A percentile compares a stretch with the other conserved stretches of the same genome.
These are phyloP conservation scores for Drosophila insularis DNA, from an alignment of 1,140 invertebrate genomes.

Conservation along the genomic window DNA sequence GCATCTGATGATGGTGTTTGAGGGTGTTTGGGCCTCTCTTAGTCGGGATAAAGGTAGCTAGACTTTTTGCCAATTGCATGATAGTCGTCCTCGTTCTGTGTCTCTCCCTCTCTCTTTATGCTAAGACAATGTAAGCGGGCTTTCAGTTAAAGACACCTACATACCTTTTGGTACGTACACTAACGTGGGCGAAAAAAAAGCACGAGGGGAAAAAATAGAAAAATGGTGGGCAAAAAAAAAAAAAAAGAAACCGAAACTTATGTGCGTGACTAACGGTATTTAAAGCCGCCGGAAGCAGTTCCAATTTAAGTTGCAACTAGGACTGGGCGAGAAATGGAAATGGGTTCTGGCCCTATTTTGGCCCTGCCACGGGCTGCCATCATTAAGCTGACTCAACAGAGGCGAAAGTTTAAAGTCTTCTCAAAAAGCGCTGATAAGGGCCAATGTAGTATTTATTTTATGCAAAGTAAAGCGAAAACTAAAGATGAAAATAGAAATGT, in stretches of 20 bases:
- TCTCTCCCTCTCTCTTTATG: conserved; percentile 4
- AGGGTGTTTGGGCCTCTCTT: neutral
- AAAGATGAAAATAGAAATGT: neutral
- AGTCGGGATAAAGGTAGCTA: neutral
- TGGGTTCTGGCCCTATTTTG: neutral
- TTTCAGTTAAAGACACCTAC: conserved; percentile 66
- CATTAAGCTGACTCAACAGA: conserved; percentile 72
- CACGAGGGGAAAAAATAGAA: conserved; percentile 8
- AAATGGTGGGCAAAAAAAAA: conserved; percentile 21
- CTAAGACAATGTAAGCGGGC: conserved; percentile 66
- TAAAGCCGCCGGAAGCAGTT: conserved; percentile 80
- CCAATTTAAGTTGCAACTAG: conserved; percentile 80
- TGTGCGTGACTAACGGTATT: conserved; percentile 81
- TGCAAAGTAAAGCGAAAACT: neutral
- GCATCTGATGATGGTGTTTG: neutral
- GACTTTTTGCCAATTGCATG: conserved; percentile 58
- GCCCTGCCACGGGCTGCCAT: conserved; percentile 43
- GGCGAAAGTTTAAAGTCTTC: conserved; percentile 40
- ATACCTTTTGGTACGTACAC: conserved; percentile 21
- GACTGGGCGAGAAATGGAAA: conserved; percentile 16
- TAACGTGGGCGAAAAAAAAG: too few relatives aligned
- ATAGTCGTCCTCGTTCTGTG: conserved; percentile 19
- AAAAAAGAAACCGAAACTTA: conserved; percentile 27
- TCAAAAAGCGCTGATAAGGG: conserved; percentile 15
- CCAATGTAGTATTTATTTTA: neutral